Evolutionary conservation across 2,888 invertebrate species (phyloP).

Genomic region (Cephus pygmeus): DNA sequence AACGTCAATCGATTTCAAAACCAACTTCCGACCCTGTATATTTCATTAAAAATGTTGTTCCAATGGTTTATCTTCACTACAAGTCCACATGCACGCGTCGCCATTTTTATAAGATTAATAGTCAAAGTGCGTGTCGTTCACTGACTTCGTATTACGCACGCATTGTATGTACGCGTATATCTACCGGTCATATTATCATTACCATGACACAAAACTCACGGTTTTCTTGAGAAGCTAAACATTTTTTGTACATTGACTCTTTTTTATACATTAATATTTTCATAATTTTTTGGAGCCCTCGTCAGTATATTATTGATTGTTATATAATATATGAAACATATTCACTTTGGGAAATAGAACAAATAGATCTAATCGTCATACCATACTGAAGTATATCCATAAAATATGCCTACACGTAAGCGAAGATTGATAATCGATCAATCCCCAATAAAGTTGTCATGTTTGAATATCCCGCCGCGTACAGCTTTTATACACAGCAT

Average conservation of each 20-base stretch:
- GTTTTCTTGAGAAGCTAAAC: too few species aligned
- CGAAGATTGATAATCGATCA: background rate
- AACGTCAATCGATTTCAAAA: background rate
- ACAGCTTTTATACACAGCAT: constrained; percentile 25
- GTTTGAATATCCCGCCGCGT: background rate
- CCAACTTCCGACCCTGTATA: background rate
- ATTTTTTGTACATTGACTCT: too few species aligned
- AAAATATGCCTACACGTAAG: background rate
- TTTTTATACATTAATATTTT: too few species aligned
- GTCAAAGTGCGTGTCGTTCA: background rate
- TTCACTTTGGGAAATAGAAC: too few species aligned
- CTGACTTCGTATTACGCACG: background rate
- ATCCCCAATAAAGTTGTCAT: background rate
- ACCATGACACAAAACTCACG: background rate
- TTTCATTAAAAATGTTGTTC: background rate
- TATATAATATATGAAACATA: too few species aligned
- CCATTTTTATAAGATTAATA: background rate
- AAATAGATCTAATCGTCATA: too few species aligned
- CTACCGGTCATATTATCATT: background rate
- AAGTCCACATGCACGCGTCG: background rate
- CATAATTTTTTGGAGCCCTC: too few species aligned
- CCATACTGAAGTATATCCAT: background rate
- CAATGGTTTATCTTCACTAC: background rate
- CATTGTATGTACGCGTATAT: background rate
- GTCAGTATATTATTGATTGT: too few species aligned